A percentile compares a stretch with the other conserved stretches of the same genome.
Evolutionary conservation across 2,113 vertebrate genomes (phyloP).

Genomic region (Oxyura jamaicensis): DNA sequence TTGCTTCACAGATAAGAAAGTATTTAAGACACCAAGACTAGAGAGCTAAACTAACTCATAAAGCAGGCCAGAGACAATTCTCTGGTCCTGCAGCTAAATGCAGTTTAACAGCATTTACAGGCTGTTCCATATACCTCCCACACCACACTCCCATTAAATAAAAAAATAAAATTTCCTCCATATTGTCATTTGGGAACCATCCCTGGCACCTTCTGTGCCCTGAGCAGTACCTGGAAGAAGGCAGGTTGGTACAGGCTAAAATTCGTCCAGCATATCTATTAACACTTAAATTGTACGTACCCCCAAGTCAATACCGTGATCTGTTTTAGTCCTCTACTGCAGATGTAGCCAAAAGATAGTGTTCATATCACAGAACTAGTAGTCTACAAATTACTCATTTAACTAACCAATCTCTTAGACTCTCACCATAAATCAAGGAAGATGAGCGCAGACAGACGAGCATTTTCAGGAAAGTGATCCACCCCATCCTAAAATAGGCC

Average conservation of each 20-base stretch:
- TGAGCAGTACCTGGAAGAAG: background rate
- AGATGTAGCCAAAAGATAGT: background rate
- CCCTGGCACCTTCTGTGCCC: background rate
- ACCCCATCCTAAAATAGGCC: background rate
- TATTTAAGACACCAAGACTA: background rate
- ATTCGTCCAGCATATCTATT: background rate
- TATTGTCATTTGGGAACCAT: background rate
- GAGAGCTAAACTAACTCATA: background rate
- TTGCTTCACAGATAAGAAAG: background rate
- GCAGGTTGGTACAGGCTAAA: background rate
- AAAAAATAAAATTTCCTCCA: background rate
- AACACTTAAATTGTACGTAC: background rate
- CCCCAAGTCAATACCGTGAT: background rate
- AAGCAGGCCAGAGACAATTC: background rate
- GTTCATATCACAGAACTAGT: background rate
- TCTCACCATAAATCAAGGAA: background rate
- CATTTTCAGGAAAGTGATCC: background rate
- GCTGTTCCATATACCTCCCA: background rate
- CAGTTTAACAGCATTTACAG: background rate
- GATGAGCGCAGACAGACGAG: background rate
- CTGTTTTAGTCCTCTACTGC: background rate
- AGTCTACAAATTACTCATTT: background rate
- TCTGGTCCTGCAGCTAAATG: background rate
- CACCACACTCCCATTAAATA: background rate
- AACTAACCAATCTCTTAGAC: background rate